These are phyloP conservation scores for Deroptyus accipitrinus DNA, from an alignment of 2,113 vertebrate species.

Conservation along the genomic window DNA sequence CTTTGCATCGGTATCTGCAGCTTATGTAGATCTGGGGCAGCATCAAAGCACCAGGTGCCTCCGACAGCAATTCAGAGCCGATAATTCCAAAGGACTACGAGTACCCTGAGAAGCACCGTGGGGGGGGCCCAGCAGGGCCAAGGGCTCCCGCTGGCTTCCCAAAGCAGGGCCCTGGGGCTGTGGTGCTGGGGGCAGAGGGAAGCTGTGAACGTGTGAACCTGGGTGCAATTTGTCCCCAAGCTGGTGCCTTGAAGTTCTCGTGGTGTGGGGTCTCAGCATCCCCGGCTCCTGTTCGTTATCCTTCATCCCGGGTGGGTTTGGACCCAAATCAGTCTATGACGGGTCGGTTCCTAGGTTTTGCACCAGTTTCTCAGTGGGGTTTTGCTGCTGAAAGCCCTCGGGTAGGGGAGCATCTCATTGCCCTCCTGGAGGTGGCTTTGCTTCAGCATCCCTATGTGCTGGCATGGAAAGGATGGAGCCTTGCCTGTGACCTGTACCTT, in stretches of 20 bases:
- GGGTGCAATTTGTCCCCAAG: neutral
- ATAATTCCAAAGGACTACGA: neutral
- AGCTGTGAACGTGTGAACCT: neutral
- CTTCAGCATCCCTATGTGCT: neutral
- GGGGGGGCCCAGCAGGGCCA: neutral
- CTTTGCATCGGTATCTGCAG: slow-evolving; percentile 40
- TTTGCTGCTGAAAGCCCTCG: accelerated
- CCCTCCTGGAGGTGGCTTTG: neutral
- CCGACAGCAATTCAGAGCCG: neutral
- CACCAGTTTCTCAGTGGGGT: neutral
- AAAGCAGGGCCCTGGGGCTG: neutral
- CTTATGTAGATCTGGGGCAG: slow-evolving; percentile 28
- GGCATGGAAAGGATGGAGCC: neutral
- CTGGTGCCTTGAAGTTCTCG: neutral
- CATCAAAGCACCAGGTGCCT: slow-evolving; percentile 51
- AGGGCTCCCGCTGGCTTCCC: neutral
- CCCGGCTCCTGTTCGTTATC: neutral
- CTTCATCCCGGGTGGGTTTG: neutral
- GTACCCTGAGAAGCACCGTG: neutral
- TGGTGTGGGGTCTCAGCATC: neutral
- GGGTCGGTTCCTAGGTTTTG: neutral
- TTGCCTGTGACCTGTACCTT: neutral
- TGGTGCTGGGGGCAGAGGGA: neutral
- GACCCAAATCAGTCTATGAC: neutral
- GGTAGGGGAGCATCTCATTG: accelerated